A percentile compares a stretch with the other conserved stretches of the same genome.
Conservation (phyloP, 2,888 invertebrate species). For the Mycalesis mineus region DNA sequence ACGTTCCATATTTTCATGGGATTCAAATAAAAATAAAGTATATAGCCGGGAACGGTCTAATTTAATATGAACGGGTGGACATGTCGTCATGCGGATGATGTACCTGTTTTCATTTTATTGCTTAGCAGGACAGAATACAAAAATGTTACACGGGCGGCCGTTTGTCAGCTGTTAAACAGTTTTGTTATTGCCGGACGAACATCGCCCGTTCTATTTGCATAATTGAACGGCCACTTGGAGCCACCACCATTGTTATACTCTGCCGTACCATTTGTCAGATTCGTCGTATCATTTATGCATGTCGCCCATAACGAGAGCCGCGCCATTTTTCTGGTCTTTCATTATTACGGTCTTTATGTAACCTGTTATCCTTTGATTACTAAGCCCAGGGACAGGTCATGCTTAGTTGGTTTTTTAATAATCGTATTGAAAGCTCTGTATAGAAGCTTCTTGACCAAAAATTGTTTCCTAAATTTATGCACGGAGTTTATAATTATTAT, state of each 20-base stretch:
- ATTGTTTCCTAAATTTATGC: too few species aligned
- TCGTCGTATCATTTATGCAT: constrained; percentile 76
- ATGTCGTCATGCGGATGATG: constrained; percentile 63
- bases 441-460: too few species aligned
- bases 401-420: too few species aligned
- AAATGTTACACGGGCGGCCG: constrained; percentile 59
- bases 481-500: too few species aligned
- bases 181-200: constrained; percentile 74
- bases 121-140: constrained; percentile 63
- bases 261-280: constrained; percentile 78
- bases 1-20: constrained; percentile 73
- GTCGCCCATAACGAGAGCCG: constrained; percentile 70
- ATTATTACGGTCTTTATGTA: constrained; percentile 71
- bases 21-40: constrained; percentile 76
- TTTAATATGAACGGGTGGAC: constrained; percentile 72
- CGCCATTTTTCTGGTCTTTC: constrained; percentile 72
- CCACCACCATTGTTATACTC: constrained; percentile 76
- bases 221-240: constrained; percentile 78
- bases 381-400: constrained; percentile 51
- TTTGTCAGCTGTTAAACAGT: constrained; percentile 77
- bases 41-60: constrained; percentile 68
- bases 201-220: constrained; percentile 75
- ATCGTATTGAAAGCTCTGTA: too few species aligned
- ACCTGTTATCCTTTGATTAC: constrained; percentile 60
- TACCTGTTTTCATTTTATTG: constrained; percentile 70